phyloP scores from a whole-genome alignment of 2,888 invertebrate species.

The Megalurothrips usitatus region DNA sequence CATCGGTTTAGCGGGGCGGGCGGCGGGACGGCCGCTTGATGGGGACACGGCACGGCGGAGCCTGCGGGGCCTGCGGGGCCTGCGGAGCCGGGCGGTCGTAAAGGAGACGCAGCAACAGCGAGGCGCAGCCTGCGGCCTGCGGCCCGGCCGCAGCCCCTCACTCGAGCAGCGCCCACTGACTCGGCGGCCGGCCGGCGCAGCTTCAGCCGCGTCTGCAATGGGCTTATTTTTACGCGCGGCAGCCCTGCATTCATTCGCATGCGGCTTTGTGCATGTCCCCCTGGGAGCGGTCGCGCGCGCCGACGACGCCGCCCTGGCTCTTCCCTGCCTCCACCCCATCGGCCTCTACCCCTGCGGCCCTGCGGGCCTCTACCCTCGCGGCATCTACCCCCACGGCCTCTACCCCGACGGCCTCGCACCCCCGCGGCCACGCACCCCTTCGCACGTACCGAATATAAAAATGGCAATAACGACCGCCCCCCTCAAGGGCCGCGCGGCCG shows the following conservation, averaged over 20 bases:
- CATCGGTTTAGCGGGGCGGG: no score
- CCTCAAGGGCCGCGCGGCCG: conserved; percentile 9
- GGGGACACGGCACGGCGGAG: no score
- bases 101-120: background rate
- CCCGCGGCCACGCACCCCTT: background rate
- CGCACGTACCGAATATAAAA: conserved; percentile 22
- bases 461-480: background rate
- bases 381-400: background rate
- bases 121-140: no score
- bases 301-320: background rate
- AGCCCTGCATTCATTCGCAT: background rate
- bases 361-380: background rate
- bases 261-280: background rate
- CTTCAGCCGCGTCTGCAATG: background rate
- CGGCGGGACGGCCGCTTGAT: no score
- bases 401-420: background rate
- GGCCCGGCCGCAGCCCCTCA: no score
- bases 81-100: background rate
- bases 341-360: background rate
- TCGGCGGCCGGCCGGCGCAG: background rate
- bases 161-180: background rate
- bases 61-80: no score
- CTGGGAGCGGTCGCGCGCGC: background rate
- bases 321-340: background rate
- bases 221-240: background rate